phyloP scores from a whole-genome alignment of 2,113 vertebrate genomes.

The Apistogramma diplotaenia region DNA sequence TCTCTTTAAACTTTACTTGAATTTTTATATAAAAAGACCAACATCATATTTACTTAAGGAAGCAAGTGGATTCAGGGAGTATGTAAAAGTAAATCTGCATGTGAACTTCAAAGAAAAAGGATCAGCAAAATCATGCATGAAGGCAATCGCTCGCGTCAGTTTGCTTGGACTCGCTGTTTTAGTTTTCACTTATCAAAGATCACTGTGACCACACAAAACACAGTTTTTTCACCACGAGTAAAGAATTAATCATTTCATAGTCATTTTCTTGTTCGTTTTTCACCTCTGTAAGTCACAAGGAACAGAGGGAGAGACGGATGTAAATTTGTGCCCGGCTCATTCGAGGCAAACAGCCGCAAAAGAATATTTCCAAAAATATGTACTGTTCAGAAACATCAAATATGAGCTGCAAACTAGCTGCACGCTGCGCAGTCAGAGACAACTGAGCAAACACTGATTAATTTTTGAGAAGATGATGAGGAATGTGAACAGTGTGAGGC shows the following conservation, averaged over 20 bases:
- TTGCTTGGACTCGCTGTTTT: background rate
- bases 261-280: background rate
- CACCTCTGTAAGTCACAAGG: background rate
- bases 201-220: background rate
- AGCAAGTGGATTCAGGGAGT: background rate
- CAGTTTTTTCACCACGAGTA: background rate
- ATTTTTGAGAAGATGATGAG: background rate
- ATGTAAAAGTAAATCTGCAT: background rate
- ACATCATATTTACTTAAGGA: background rate
- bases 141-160: background rate
- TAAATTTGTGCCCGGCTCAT: background rate
- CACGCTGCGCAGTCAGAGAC: background rate
- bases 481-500: background rate
- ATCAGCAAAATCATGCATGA: background rate
- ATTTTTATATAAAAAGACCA: background rate
- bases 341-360: background rate
- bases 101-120: background rate
- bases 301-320: background rate
- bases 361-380: background rate
- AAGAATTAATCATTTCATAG: background rate
- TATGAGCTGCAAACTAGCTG: background rate
- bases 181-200: background rate
- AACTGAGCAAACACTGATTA: background rate
- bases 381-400: background rate
- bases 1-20: background rate